phyloP scores from a whole-genome alignment of 1,140 invertebrate species.

The Formica exsecta region DNA sequence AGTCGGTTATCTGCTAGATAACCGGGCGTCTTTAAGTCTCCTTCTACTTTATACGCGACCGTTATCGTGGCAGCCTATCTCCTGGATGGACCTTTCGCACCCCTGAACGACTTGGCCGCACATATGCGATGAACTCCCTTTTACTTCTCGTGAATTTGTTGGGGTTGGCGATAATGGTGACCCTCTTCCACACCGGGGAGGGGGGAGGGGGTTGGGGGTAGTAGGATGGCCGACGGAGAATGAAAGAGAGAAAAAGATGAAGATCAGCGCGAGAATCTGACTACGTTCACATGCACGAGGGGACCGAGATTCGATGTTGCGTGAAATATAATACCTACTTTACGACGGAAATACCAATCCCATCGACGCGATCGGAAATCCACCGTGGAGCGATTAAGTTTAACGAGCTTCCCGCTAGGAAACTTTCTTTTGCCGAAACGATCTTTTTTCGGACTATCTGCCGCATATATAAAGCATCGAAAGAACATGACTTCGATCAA shows the following conservation, averaged over 20 bases:
- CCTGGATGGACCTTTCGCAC: constrained; percentile 75
- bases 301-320: constrained; percentile 66
- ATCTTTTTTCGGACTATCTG: not conserved
- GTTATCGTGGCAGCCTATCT: constrained; percentile 75
- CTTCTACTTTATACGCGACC: constrained; percentile 69
- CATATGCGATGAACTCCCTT: constrained; percentile 78
- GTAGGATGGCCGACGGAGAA: constrained; percentile 23
- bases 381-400: constrained; percentile 52
- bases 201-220: not conserved
- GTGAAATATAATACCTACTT: constrained; percentile 70
- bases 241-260: constrained; percentile 56
- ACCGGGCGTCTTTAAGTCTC: constrained; percentile 70
- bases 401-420: constrained; percentile 30
- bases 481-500: too few species aligned
- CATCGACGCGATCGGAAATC: constrained; percentile 42
- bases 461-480: too few species aligned
- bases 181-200: constrained; percentile 50
- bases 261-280: constrained; percentile 65
- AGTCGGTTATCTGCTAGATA: constrained; percentile 50
- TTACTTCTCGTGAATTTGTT: constrained; percentile 76
- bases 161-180: constrained; percentile 75
- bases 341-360: constrained; percentile 55
- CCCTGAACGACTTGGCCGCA: constrained; percentile 69
- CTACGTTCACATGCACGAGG: constrained; percentile 31
- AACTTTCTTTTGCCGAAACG: constrained; percentile 31